These are phyloP conservation scores for Nyctalus aviator DNA, from an alignment of 2,797 vertebrate genomes.

Conservation along the genomic window DNA sequence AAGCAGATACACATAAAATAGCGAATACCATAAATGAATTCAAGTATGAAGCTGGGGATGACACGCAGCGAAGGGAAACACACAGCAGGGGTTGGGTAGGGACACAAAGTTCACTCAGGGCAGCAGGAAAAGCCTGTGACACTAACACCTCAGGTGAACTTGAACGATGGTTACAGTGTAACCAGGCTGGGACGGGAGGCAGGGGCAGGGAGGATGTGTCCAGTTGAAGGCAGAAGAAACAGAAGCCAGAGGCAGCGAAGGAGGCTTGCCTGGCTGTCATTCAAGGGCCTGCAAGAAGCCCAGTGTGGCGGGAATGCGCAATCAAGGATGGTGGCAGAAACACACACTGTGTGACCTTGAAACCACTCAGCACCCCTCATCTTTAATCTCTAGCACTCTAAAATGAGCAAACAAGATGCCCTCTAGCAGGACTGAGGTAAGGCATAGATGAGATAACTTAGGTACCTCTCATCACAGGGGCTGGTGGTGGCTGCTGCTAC, in stretches of 20 bases:
- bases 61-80: neutral
- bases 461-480: fast-evolving
- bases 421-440: neutral
- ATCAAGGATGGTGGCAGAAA: neutral
- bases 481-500: neutral
- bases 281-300: neutral
- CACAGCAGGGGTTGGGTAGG: fast-evolving
- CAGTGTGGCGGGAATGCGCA: neutral
- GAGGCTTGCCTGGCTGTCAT: neutral
- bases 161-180: neutral
- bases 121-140: neutral
- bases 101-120: no score
- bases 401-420: neutral
- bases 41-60: no score
- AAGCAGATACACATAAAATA: neutral
- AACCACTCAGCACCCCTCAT: neutral
- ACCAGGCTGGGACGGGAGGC: neutral
- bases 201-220: neutral
- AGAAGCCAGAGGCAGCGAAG: neutral
- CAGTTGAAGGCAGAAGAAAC: neutral
- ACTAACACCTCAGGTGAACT: neutral
- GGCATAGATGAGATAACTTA: neutral
- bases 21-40: neutral
- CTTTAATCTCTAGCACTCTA: neutral
- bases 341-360: neutral